These are phyloP conservation scores for Drosophila lini DNA, from an alignment of 1,140 invertebrate genomes.

Conservation along the genomic window DNA sequence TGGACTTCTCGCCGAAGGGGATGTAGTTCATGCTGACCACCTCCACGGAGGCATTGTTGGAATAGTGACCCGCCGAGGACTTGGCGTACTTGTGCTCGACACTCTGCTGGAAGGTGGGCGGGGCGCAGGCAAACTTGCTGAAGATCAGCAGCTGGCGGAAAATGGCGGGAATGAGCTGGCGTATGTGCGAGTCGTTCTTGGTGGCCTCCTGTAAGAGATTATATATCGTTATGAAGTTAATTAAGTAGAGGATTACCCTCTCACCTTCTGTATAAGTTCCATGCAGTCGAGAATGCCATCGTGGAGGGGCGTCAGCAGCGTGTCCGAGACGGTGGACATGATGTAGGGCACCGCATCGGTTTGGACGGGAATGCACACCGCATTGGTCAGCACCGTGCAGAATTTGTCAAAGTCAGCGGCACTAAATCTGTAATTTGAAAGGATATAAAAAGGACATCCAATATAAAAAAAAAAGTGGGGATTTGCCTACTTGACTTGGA, in stretches of 20 bases:
- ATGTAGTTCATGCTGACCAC: slow-evolving; percentile 95
- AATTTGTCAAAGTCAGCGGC: slow-evolving; percentile 91
- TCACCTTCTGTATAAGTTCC: slow-evolving; percentile 90
- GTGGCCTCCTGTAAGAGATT: slow-evolving; percentile 86
- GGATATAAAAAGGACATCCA: neutral
- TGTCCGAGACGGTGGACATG: slow-evolving; percentile 89
- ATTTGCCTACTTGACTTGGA: slow-evolving; percentile 88
- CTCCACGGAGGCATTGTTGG: slow-evolving; percentile 86
- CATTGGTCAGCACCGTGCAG: slow-evolving; percentile 91
- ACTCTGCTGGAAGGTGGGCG: slow-evolving; percentile 87
- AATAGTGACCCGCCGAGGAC: slow-evolving; percentile 64
- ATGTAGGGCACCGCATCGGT: slow-evolving; percentile 93
- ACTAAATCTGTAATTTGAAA: slow-evolving; percentile 86
- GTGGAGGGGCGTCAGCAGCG: slow-evolving; percentile 92
- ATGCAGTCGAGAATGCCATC: slow-evolving; percentile 92
- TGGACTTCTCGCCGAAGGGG: slow-evolving; percentile 93
- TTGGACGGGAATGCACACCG: slow-evolving; percentile 92
- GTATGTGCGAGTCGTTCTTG: slow-evolving; percentile 87
- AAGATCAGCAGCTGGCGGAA: slow-evolving; percentile 92
- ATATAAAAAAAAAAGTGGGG: neutral
- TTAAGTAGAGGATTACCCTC: too few relatives aligned
- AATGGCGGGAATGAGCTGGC: slow-evolving; percentile 91
- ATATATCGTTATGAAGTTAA: neutral
- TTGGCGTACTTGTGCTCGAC: slow-evolving; percentile 83
- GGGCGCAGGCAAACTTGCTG: slow-evolving; percentile 89